Evolutionary conservation across 2,797 vertebrate species (phyloP).

Genomic region (Acrossocheilus fasciatus): DNA sequence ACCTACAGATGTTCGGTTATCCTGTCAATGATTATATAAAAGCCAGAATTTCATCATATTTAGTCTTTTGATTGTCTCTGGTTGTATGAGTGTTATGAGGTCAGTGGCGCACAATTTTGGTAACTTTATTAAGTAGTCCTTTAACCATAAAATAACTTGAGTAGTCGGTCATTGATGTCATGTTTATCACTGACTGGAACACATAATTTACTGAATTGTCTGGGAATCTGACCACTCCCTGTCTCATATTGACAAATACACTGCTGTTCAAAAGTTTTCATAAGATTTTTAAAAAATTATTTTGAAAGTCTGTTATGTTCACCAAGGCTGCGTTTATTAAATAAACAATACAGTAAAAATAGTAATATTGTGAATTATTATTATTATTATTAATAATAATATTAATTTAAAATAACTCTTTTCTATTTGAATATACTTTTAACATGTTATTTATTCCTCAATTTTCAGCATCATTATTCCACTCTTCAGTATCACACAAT

Average conservation of each 20-base stretch:
- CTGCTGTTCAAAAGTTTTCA: neutral
- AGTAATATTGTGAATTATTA: too few species aligned
- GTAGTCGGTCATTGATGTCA: neutral
- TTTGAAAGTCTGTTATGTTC: neutral
- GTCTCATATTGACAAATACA: neutral
- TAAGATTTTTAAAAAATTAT: neutral
- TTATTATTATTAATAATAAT: too few species aligned
- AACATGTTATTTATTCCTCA: too few species aligned
- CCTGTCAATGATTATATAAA: neutral
- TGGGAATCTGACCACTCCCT: neutral
- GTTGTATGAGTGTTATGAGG: neutral
- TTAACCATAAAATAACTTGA: neutral
- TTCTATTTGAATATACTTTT: too few species aligned
- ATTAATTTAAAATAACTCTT: too few species aligned
- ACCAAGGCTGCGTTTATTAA: neutral
- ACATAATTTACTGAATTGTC: neutral
- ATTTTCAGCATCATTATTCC: too few species aligned
- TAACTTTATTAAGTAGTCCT: neutral
- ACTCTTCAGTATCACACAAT: too few species aligned
- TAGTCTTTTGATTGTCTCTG: neutral
- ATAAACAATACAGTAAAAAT: too few species aligned
- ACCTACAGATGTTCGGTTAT: neutral
- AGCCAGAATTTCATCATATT: neutral
- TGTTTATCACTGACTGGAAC: neutral
- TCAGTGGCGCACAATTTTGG: neutral